Base-by-base conservation (phyloP, 92 coral and sea anemone species). In the Parazoanthus atlanticus region DNA sequence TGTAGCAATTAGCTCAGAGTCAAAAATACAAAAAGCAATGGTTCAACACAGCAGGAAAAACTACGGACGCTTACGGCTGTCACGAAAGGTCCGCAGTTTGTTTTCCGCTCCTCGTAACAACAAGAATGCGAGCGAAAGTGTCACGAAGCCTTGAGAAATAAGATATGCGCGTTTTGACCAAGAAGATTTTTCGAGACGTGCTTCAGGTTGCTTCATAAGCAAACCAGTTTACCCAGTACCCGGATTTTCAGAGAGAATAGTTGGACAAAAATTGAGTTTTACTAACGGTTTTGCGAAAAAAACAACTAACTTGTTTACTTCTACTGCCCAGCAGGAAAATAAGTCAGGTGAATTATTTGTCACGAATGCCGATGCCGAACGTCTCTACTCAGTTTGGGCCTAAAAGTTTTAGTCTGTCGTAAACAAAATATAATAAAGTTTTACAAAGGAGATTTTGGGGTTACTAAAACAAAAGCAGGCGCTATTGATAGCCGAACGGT, bases 1-100 rank as follows among this genome's bases (percentile, higher is more conserved):
- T 67, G 74, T 67, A 67, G 74, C 74, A 67, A 67, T 67, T 67
- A 67, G 74, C 31, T 67, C 74, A 67, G 74, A 67, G 74, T 65
- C 71, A 65, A 65, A 65, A 65, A 65, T 67, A 67, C 13, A 67
- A 67, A 67, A 67, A 67, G 30, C 0, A 67, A 23, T 8, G 31
- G 29, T 67, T 67, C 25, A 67, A 23, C 74, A 67, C 74, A 67
- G 74, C 74, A n/a, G 74, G 74, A 67, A 67, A 67, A 67, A 67
- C 74, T 23, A 0, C 10, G 74, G 31, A 67, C 74, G 74, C 31
- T 67, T 67, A 67, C 25, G 9, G 5, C 25, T 67, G 30, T 67
- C 74, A 67, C 74, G 74, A 67, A 67, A 67, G 74, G 10, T 10
- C 7, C 31, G 30, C 74, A 67, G 8, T 67, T 67, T 65, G 71